phyloP scores from a whole-genome alignment of 2,888 invertebrate species.

The Epirrhoe tristata region DNA sequence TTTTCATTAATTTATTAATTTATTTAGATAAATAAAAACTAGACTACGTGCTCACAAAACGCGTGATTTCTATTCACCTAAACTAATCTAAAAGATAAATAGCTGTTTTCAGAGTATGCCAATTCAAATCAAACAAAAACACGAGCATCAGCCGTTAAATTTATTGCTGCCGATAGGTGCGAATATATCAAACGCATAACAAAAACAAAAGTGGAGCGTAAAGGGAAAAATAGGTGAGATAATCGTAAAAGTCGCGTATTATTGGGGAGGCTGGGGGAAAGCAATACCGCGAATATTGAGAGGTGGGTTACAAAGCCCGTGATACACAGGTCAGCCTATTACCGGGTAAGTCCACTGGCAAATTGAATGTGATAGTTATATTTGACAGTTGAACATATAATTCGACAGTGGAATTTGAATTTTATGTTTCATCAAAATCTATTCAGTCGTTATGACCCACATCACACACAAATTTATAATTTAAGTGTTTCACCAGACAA shows the following conservation, averaged over 20 bases:
- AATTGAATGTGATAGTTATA: background rate
- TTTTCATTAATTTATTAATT: too few relatives aligned
- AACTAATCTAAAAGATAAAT: background rate
- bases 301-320: constrained; percentile 43
- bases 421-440: background rate
- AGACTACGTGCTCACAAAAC: background rate
- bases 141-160: constrained; percentile 7
- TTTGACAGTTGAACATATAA: too few relatives aligned
- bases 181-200: constrained; percentile 30
- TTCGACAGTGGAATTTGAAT: too few relatives aligned
- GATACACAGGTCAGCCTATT: background rate
- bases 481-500: background rate
- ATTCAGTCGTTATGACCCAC: background rate
- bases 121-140: constrained; percentile 6
- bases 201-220: constrained; percentile 45
- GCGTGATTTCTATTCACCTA: background rate
- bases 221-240: constrained; percentile 50
- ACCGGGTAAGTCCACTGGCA: background rate
- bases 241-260: constrained; percentile 51
- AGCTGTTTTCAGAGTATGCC: background rate
- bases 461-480: background rate
- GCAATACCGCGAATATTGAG: constrained; percentile 51
- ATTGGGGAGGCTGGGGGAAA: constrained; percentile 44
- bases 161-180: constrained; percentile 16
- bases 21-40: too few relatives aligned